phyloP scores from a whole-genome alignment of 2,888 invertebrate genomes.

The Torymus auratus region DNA sequence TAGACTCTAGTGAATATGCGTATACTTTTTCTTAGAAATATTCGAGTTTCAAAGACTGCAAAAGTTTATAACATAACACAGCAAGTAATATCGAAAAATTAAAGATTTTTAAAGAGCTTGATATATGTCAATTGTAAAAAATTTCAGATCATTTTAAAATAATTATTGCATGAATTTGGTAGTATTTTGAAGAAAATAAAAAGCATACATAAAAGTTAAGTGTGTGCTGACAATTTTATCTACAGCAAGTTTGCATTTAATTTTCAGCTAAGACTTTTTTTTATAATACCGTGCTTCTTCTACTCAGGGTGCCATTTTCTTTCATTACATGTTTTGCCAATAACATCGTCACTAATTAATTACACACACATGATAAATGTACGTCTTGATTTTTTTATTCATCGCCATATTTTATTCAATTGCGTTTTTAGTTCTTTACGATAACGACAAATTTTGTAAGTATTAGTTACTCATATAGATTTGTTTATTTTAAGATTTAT shows the following conservation, averaged over 20 bases:
- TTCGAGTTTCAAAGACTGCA: conserved; percentile 38
- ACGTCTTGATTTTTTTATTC: conserved; percentile 39
- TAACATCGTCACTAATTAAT: conserved; percentile 22
- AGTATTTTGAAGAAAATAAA: conserved; percentile 1
- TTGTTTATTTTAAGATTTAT: conserved; percentile 32
- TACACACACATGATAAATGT: conserved; percentile 7
- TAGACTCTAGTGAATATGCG: background rate
- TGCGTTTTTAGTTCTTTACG: conserved; percentile 18
- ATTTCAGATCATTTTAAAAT: conserved; percentile 2
- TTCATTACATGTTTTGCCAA: conserved; percentile 49
- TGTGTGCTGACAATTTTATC: conserved; percentile 3
- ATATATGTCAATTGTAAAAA: background rate
- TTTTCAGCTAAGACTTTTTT: conserved; percentile 22
- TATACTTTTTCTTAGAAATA: conserved; percentile 3
- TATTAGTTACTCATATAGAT: conserved; percentile 34
- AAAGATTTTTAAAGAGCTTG: conserved; percentile 38
- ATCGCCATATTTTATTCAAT: conserved; percentile 43
- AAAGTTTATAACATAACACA: background rate
- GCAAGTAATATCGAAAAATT: conserved; percentile 17
- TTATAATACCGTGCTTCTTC: conserved; percentile 69
- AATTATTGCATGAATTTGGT: conserved; percentile 14
- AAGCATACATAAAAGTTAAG: background rate
- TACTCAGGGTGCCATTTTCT: conserved; percentile 75
- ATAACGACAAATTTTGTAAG: conserved; percentile 44
- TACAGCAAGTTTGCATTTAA: conserved; percentile 16